Conservation (phyloP, 2,888 invertebrate genomes). For the Cataglyphis altisquamis region DNA sequence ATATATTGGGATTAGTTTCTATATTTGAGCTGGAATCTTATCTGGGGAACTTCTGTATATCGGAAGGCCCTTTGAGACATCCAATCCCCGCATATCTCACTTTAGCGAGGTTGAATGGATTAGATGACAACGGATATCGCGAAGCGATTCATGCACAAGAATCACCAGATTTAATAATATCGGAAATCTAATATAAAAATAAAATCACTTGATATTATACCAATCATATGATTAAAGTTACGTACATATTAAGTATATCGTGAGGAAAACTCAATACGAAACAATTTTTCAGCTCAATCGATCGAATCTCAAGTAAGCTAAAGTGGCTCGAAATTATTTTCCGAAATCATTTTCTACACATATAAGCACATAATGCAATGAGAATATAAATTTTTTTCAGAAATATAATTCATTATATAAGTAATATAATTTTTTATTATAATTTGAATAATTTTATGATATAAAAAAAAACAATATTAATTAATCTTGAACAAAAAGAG, state of each 20-base stretch:
- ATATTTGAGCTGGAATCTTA: constrained; percentile 33
- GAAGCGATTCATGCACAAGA: not conserved
- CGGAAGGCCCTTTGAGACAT: constrained; percentile 28
- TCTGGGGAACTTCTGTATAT: constrained; percentile 24
- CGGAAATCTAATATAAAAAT: not conserved
- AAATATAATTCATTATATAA: too few relatives aligned
- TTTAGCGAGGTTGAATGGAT: constrained; percentile 35
- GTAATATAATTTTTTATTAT: not conserved
- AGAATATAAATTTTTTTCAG: not conserved
- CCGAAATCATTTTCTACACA: not conserved
- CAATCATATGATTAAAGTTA: not conserved
- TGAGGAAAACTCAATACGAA: not conserved
- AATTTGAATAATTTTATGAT: not conserved
- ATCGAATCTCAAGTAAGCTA: not conserved
- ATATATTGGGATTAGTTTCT: constrained; percentile 25
- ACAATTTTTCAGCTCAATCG: not conserved
- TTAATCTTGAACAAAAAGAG: not conserved
- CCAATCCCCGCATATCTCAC: constrained; percentile 40
- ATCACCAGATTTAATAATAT: not conserved
- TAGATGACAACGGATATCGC: constrained; percentile 11
- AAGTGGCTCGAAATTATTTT: not conserved
- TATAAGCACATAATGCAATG: not conserved
- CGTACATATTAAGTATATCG: not conserved
- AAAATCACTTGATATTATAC: not conserved
- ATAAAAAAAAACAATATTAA: not conserved